A percentile compares a stretch with the other conserved stretches of the same genome.
Conservation (phyloP, 2,113 vertebrate genomes). For the Genyomyrus donnyi region DNA sequence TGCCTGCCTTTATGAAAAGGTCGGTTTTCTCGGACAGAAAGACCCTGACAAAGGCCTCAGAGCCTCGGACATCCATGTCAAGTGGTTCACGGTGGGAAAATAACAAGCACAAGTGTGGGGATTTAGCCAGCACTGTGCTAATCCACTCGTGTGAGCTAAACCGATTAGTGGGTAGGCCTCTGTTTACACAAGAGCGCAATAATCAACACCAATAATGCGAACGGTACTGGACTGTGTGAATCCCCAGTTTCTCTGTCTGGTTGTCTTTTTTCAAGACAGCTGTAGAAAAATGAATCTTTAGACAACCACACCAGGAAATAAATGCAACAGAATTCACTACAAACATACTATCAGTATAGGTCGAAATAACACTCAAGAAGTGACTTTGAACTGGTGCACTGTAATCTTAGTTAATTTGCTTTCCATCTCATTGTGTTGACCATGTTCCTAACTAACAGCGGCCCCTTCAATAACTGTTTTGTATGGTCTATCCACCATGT, state of each 20-base stretch:
- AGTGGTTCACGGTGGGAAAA: background rate
- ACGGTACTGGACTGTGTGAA: background rate
- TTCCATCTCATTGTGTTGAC: background rate
- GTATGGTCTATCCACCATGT: background rate
- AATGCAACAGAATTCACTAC: background rate
- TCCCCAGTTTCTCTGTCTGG: background rate
- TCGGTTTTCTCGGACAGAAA: background rate
- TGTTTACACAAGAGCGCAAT: background rate
- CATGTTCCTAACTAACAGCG: background rate
- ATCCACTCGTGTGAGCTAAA: background rate
- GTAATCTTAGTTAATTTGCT: background rate
- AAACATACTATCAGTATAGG: background rate
- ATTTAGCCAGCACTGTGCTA: background rate
- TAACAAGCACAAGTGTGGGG: background rate
- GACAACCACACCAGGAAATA: background rate
- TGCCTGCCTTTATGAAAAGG: background rate
- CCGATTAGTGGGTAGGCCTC: background rate
- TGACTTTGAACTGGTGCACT: background rate
- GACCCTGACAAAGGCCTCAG: background rate
- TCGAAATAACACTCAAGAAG: background rate
- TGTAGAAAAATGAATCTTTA: background rate
- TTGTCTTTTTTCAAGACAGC: background rate
- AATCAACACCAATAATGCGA: background rate
- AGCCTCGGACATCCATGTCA: background rate
- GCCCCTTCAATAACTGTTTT: background rate